A percentile compares a stretch with the other conserved stretches of the same genome.
These are phyloP conservation scores for Euura lappo DNA, from an alignment of 1,140 invertebrate species.

Conservation along the genomic window DNA sequence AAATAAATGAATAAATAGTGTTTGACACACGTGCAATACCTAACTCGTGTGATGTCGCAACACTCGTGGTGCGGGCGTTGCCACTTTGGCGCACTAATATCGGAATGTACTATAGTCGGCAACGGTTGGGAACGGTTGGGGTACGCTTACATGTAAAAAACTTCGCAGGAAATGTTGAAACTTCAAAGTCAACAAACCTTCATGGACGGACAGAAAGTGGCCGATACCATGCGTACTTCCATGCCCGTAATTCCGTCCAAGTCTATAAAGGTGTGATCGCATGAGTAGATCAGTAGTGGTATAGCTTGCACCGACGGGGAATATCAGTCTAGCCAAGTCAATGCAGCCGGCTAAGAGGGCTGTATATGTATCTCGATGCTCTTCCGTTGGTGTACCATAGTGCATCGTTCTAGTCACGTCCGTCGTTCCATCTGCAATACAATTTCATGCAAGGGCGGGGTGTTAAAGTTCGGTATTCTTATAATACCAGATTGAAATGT, in stretches of 20 bases:
- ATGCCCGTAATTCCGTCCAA: conserved; percentile 67
- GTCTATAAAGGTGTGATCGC: conserved; percentile 60
- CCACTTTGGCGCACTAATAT: too few species aligned
- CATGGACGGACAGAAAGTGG: conserved; percentile 68
- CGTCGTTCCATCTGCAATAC: conserved; percentile 65
- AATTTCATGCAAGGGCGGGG: not conserved
- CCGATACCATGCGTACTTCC: conserved; percentile 72
- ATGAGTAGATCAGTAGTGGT: conserved; percentile 53
- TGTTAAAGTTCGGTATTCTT: too few species aligned
- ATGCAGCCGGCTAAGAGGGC: conserved; percentile 71
- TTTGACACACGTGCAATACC: too few species aligned
- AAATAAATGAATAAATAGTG: too few species aligned
- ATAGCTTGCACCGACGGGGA: conserved; percentile 50
- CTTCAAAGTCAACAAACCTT: conserved; percentile 63
- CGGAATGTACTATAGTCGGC: too few species aligned
- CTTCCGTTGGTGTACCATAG: conserved; percentile 62
- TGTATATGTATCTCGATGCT: conserved; percentile 69
- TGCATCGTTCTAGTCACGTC: conserved; percentile 73
- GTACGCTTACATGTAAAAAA: too few species aligned
- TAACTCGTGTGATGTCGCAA: too few species aligned
- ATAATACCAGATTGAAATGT: too few species aligned
- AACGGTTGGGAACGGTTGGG: too few species aligned
- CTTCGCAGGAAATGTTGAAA: conserved; percentile 50
- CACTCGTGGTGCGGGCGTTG: too few species aligned
- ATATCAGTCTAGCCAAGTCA: conserved; percentile 50